These are phyloP conservation scores for Elysia chlorotica DNA, from an alignment of 1,140 invertebrate genomes.

Conservation along the genomic window DNA sequence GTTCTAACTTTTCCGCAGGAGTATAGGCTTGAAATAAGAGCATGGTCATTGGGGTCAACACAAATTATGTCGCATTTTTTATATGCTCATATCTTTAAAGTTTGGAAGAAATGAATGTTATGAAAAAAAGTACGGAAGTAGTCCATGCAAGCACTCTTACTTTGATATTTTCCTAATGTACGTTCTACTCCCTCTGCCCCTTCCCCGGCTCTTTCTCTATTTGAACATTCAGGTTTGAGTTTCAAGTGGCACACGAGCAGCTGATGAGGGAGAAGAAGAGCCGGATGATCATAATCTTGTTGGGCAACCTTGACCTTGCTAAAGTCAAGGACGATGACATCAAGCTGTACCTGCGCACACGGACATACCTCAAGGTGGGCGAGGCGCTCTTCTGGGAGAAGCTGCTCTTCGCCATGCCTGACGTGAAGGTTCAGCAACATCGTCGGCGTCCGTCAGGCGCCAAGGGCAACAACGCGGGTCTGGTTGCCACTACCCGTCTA, in stretches of 20 bases:
- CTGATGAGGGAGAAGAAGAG: conserved; percentile 34
- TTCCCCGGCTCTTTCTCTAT: too few relatives aligned
- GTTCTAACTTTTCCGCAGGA: too few relatives aligned
- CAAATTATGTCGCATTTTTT: too few relatives aligned
- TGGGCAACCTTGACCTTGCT: conserved; percentile 34
- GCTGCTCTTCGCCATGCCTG: conserved; percentile 83
- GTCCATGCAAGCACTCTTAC: too few relatives aligned
- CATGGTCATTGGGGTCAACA: too few relatives aligned
- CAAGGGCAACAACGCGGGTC: background rate
- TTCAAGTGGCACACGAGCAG: conserved; percentile 42
- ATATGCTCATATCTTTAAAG: too few relatives aligned
- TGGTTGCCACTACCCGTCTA: background rate
- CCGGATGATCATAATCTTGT: conserved; percentile 36
- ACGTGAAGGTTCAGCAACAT: conserved; percentile 22
- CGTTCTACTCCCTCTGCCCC: too few relatives aligned
- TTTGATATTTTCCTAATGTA: too few relatives aligned
- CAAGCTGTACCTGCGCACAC: conserved; percentile 63
- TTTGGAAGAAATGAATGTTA: too few relatives aligned
- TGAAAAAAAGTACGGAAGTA: too few relatives aligned
- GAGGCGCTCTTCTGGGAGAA: conserved; percentile 91
- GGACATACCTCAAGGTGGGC: conserved; percentile 70
- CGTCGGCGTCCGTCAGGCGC: background rate
- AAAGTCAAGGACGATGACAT: conserved; percentile 38
- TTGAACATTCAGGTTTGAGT: conserved; percentile 44
- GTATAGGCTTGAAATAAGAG: too few relatives aligned